A percentile compares a stretch with the other conserved stretches of the same genome.
These are phyloP conservation scores for Lycaena phlaeas DNA, from an alignment of 2,888 invertebrate species.

Conservation along the genomic window DNA sequence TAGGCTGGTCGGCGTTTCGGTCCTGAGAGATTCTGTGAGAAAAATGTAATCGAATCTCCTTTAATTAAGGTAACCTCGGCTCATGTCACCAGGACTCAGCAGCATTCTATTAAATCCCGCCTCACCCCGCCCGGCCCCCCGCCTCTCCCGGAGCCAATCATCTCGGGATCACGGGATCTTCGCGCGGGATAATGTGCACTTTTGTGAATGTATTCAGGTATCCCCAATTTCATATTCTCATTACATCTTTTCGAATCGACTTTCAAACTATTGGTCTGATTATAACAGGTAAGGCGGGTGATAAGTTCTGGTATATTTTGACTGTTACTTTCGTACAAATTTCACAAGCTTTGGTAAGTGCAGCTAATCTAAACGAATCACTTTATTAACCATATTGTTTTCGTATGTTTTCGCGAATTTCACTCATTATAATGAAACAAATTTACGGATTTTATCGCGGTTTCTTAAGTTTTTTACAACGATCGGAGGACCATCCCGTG, in stretches of 20 bases:
- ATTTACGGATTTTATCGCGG: too few relatives aligned
- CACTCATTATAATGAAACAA: too few relatives aligned
- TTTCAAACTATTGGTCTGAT: background rate
- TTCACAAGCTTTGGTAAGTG: too few relatives aligned
- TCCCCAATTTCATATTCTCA: background rate
- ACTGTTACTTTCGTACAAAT: too few relatives aligned
- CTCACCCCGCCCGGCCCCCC: constrained; percentile 37
- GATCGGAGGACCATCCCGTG: too few relatives aligned
- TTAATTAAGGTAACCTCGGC: constrained; percentile 15
- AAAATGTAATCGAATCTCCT: constrained; percentile 9
- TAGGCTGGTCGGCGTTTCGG: too few relatives aligned
- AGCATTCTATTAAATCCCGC: constrained; percentile 37
- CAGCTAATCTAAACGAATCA: too few relatives aligned
- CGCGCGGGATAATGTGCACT: constrained; percentile 26
- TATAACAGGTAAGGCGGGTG: background rate
- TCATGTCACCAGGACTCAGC: constrained; percentile 21
- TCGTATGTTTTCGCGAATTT: too few relatives aligned
- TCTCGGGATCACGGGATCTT: constrained; percentile 38
- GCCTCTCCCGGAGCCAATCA: constrained; percentile 47
- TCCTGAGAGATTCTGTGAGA: background rate
- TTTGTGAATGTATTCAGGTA: constrained; percentile 22
- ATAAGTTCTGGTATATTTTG: too few relatives aligned
- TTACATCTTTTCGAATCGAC: background rate
- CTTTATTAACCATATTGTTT: too few relatives aligned
- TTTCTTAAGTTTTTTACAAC: too few relatives aligned